Percentiles rank a stretch among this genome's conserved stretches.
These are phyloP conservation scores for Apostichopus japonicus DNA, from an alignment of 35 echinoderm and acorn worm genomes.

Conservation along the genomic window DNA sequence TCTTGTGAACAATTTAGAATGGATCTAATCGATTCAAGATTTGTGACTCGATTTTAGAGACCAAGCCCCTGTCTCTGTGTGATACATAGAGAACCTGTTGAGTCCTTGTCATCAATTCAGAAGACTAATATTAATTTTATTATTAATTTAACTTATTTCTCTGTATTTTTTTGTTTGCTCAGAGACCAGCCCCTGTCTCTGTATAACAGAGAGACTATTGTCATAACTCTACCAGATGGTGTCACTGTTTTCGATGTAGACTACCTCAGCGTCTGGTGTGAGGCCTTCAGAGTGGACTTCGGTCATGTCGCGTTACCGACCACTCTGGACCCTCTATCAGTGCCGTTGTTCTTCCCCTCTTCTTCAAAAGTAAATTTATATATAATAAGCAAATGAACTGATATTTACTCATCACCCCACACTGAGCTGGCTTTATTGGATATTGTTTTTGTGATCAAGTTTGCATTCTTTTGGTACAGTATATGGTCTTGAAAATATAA, in stretches of 20 bases:
- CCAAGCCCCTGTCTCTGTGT: no score
- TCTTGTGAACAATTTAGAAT: no score
- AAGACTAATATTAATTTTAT: no score
- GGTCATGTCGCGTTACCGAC: conserved; percentile 41
- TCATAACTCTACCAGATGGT: conserved; percentile 36
- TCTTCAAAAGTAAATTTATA: neutral
- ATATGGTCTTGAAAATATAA: neutral
- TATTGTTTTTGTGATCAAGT: no score
- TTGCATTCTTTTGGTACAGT: neutral
- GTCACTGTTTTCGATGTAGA: conserved; percentile 68
- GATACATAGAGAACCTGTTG: no score
- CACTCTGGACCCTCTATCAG: neutral
- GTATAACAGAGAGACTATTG: conserved; percentile 41
- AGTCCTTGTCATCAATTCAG: no score
- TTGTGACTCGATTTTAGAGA: no score
- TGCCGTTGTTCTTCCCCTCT: neutral
- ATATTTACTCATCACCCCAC: no score
- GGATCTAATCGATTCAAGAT: no score
- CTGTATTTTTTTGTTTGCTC: neutral
- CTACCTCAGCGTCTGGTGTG: conserved; percentile 72
- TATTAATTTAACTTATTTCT: no score
- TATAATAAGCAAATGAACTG: no score
- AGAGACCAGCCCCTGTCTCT: neutral
- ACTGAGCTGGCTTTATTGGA: no score
- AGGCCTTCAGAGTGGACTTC: conserved; percentile 34